These are phyloP conservation scores for Hoplostethus mediterraneus DNA, from an alignment of 2,797 vertebrate species.

Conservation along the genomic window DNA sequence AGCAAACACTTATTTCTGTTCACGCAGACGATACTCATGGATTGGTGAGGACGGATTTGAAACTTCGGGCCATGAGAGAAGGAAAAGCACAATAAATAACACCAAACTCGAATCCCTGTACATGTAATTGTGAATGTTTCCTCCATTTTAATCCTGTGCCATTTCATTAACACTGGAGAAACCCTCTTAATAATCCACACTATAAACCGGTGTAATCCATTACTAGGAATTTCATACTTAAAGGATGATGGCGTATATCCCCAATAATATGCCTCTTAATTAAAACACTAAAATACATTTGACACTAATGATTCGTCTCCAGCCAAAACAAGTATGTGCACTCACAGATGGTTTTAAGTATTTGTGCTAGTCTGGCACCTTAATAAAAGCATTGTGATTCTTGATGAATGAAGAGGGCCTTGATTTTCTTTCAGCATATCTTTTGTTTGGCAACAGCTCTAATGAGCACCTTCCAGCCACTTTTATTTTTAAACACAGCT, in stretches of 20 bases:
- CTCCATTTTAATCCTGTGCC: constrained; percentile 53
- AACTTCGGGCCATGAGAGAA: background rate
- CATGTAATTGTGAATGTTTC: constrained; percentile 36
- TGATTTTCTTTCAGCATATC: constrained; percentile 16
- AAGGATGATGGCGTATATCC: constrained; percentile 24
- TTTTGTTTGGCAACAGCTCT: constrained; percentile 34
- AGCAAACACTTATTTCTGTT: background rate
- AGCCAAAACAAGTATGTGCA: constrained; percentile 30
- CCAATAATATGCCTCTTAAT: constrained; percentile 44
- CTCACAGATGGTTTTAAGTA: constrained; percentile 34
- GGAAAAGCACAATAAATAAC: constrained; percentile 12
- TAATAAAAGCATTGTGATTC: constrained; percentile 33
- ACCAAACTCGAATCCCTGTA: constrained; percentile 53
- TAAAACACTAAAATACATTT: constrained; percentile 21
- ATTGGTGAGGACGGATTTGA: too few species aligned
- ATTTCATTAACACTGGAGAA: constrained; percentile 53
- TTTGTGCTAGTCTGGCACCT: constrained; percentile 17
- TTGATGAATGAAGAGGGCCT: constrained; percentile 8
- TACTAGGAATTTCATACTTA: constrained; percentile 41
- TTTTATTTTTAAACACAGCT: constrained; percentile 59
- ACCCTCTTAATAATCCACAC: constrained; percentile 38
- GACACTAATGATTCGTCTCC: constrained; percentile 10
- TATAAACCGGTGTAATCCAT: constrained; percentile 60
- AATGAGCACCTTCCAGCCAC: constrained; percentile 31
- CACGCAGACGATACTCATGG: background rate